Evolutionary conservation across 1,140 invertebrate species (phyloP), one percentile per base, ranked within the genome.

Genomic region (Drosophila teissieri): DNA sequence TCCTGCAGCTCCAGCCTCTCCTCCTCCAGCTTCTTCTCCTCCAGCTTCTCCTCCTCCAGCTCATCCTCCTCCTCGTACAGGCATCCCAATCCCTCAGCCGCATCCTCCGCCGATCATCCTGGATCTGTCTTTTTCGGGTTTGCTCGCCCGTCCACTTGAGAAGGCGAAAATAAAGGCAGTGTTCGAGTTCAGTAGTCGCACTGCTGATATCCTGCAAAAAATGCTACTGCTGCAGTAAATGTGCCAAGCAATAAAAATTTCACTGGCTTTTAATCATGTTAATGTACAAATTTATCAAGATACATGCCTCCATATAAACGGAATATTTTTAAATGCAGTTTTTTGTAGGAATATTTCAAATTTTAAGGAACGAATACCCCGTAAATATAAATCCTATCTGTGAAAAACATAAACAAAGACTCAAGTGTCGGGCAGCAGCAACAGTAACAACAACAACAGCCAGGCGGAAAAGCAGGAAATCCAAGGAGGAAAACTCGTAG

Each of bases 391-490:
- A 39, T 44, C 34, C 45, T 42, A 14, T 17, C 39, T 37, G 22
- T 40, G n/a, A 27, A 31, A 68, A 73, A 40, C 52, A 45, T 77
- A 77, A 77, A 77, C 74, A 77, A 75, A 42, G 73, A 40, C 52
- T 75, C 61, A 75, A 75, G 72, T 75, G 72, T 67, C 31, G 31
- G 8, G 31, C 72, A 44, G 34, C 40, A 45, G 51, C 39, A 74
- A 67, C 40, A 68, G 55, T 24, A 65, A 64, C 36, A 63, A 62
- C 44, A 31, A 31, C 31, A 8, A 3, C 8, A 31, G 31, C 31
- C 4, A 14, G 2, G 2, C 19, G 73, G 42, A 69, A 69, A 73
- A 24, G 57, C 14, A 27, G 78, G 70, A 62, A 73, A 75, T 77
- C 46, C 57, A n/a, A 68, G 64, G 27, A 12, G 46, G 15, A 51